Conservation (phyloP, 1,140 invertebrate genomes). For the Anastrepha obliqua region DNA sequence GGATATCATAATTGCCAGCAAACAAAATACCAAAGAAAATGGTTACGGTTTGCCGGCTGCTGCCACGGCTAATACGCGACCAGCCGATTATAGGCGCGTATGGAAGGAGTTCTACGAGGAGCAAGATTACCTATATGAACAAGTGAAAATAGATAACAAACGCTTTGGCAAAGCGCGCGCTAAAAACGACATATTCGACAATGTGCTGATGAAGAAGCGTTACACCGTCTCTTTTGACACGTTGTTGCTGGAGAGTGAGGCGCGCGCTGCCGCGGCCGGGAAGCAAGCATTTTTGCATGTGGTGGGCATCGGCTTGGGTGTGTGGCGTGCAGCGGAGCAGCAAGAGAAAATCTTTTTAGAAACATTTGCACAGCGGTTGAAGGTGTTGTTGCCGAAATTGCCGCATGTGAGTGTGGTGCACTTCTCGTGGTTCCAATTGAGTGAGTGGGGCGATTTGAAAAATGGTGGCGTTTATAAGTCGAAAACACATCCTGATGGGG, state of each 20-base stretch:
- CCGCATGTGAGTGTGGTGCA: conserved; percentile 59
- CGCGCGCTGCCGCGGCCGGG: conserved; percentile 38
- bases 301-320: conserved; percentile 61
- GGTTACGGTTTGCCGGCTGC: conserved; percentile 71
- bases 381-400: conserved; percentile 58
- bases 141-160: conserved; percentile 55
- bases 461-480: conserved; percentile 57
- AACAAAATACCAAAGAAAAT: conserved; percentile 75
- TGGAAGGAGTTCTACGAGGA: conserved; percentile 60
- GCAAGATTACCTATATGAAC: conserved; percentile 44
- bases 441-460: conserved; percentile 57
- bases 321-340: conserved; percentile 60
- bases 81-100: conserved; percentile 56
- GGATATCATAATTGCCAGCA: conserved; percentile 75
- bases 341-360: conserved; percentile 62
- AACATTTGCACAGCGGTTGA: conserved; percentile 61
- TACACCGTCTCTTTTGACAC: conserved; percentile 60
- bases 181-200: conserved; percentile 58
- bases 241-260: conserved; percentile 57
- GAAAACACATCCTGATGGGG: conserved; percentile 59
- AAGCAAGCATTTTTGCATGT: conserved; percentile 60
- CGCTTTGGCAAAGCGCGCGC: conserved; percentile 53
- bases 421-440: conserved; percentile 62
- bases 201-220: conserved; percentile 60
- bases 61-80: background rate